Evolutionary conservation across 1,140 invertebrate genomes (phyloP), one percentile per base, ranked within the genome.

Genomic region (Melitaea cinxia): DNA sequence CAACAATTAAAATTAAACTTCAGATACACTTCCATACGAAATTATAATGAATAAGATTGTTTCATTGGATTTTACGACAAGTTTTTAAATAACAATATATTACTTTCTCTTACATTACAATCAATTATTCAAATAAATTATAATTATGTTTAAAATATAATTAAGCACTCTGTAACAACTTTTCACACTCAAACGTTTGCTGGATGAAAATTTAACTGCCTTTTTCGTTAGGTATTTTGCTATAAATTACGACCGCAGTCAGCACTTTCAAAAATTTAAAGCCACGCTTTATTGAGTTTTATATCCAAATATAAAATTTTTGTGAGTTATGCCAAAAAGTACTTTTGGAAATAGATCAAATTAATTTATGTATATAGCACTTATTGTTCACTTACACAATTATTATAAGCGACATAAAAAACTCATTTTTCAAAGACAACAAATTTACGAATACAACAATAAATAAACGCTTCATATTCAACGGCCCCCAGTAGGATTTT

Each of bases 141-240:
- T 37, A 1, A 37, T 37, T 37, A 14, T n/a, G 35, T 3, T 3
- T 14, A 37, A 37, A 45, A 82, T 77, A 77, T 78, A 79, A 85
- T 83, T 80, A 85, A 72, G 70, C 65, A 75, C 75, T 72, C 74
- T 78, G 82, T 85, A 85, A 77, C 74, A 68, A 66, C 62, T 66
- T 39, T 35, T 35, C 68, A 68, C 69, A 78, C 75, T 70, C 78
- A 82, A 83, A 82, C 76, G 72, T 78, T 57, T 65, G 61, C 53
- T 69, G 37, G 42, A 61, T 45, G 33, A 49, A 50, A 57, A 19
- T 65, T 52, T 65, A 17, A 50, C 17, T 42, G 37, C 24, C 35
- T 58, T 33, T 57, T 59, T 59, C 45, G 42, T 54, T 61, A 35
- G 59, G 58, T 61, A 65, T 70, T 68, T 63, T 55, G 67, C 62